Evolutionary conservation across 2,888 invertebrate species (phyloP), one percentile per base, ranked within the genome.

Genomic region (Thalpophila matura): DNA sequence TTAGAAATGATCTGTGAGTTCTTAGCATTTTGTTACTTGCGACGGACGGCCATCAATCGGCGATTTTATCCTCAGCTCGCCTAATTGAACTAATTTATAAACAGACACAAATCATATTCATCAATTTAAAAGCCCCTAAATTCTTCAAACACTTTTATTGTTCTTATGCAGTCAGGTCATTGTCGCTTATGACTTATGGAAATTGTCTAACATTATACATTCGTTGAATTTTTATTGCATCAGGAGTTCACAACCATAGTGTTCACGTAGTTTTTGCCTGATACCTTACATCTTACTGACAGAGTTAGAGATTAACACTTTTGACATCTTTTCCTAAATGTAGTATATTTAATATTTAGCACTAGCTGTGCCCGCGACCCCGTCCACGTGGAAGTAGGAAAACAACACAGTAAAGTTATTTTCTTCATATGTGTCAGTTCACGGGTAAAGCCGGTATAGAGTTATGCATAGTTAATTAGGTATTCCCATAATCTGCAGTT

Each of bases 61-160:
- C 64, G 68, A 70, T 73, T 77, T 72, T 70, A 75, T 78, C 69
- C 62, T 62, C 58, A 43, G 60, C 74, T 54, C 53, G 64, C 70
- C 78, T 74, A n/a, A 81, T 85, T 86, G 81, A 81, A 81, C 79
- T 82, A 84, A 86, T 83, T 83, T 81, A 80, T 74, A 65, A 49
- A 61, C 56, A 63, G 62, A 70, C 61, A 75, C 69, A 81, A 83
- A 84, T 84, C 81, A 78, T 80, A 78, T 71, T 68, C 72, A 77
- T 76, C 74, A 79, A 81, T 80, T 79, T 79, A 77, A 61, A 50
- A 67, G 74, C 66, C 55, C 49, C 74, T 80, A 55, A 72, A 62
- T 66, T 55, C 33, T 66, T 68, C 62, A 42, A 71, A 62, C 49
- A 60, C 14, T 56, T 67, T 59, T 64, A 67, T 57, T 35, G 42